A percentile compares a stretch with the other conserved stretches of the same genome.
Evolutionary conservation across 2,113 vertebrate genomes (phyloP).

Genomic region (Cavia porcellus): DNA sequence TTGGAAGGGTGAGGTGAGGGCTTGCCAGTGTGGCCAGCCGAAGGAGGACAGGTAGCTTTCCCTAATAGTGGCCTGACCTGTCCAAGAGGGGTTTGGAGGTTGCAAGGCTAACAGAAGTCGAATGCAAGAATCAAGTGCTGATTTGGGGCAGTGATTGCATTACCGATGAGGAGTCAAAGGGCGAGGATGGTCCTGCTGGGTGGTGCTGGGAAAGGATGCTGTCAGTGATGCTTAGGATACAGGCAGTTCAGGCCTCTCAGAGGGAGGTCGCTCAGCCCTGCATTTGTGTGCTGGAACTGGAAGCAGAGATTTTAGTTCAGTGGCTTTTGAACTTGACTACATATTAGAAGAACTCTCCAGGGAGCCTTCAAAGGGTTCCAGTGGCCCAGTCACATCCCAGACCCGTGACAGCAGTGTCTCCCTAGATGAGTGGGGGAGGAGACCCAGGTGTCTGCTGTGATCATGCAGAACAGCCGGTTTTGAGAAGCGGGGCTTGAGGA

Average conservation of each 20-base stretch:
- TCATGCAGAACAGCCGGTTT: background rate
- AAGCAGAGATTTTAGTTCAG: background rate
- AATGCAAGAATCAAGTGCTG: background rate
- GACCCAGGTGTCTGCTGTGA: background rate
- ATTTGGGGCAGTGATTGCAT: background rate
- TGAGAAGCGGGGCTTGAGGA: background rate
- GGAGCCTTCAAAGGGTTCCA: background rate
- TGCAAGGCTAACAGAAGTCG: accelerated
- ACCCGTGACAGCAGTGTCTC: background rate
- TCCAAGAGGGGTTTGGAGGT: background rate
- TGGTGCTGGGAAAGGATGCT: background rate
- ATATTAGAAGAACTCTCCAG: background rate
- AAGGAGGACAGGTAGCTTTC: background rate
- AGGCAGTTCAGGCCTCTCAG: background rate
- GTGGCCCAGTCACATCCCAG: background rate
- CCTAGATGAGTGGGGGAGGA: background rate
- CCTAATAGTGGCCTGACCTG: background rate
- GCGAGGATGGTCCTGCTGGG: background rate
- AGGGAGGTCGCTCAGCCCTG: background rate
- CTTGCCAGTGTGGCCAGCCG: background rate
- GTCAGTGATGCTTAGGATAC: background rate
- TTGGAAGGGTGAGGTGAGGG: background rate
- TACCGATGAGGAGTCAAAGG: background rate
- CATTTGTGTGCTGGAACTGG: background rate
- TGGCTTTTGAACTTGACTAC: background rate